Base-by-base conservation (phyloP, 2,797 vertebrate species). In the Chiroxiphia lanceolata region DNA sequence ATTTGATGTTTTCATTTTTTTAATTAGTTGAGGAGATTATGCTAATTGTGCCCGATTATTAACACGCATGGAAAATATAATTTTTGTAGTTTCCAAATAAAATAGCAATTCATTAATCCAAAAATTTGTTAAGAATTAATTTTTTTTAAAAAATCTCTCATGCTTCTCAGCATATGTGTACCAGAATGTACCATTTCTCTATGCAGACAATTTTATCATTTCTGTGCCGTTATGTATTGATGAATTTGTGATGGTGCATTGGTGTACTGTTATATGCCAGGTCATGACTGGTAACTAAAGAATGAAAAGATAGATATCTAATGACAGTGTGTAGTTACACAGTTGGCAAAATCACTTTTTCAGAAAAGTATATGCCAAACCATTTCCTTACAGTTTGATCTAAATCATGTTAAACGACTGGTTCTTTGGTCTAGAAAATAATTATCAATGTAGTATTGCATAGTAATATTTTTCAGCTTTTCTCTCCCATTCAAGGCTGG, bases 81-180 rank as follows among this genome's bases (percentile, higher is more conserved):
- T 64, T 77, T 80, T 86, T 53, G 47, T 31, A 50, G 29, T 67
- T 94, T 91, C 65, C 65, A 89, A 92, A 63, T 72, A 88, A 76
- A 64, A 3, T 15, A 81, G 17, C 20, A 40, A 44, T 70, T 81
- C 29, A 13, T 79, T 76, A 87, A 72, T 69, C 22, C 8, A 50
- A 54, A 72, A 78, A 23, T 23, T 17, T 26, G 11, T 79, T 78
- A 64, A 63, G 27, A 76, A 68, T 40, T 33, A 44, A 4, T 25
- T 11, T 53, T 78, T 69, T 50, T 89, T 78, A 36, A 26, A 10
- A 89, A 60, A 16, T 40, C 34, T 78, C 25, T 13, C 25, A 51
- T 64, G 34, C 21, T 69, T 87, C 16, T 83, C n/a, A 74, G 51
- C 10, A 50, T 19, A 9, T 10, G 9, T 16, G 9, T 21, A 25